Base-by-base conservation (phyloP, 2,888 invertebrate genomes). In the Netelia fuscicornis region DNA sequence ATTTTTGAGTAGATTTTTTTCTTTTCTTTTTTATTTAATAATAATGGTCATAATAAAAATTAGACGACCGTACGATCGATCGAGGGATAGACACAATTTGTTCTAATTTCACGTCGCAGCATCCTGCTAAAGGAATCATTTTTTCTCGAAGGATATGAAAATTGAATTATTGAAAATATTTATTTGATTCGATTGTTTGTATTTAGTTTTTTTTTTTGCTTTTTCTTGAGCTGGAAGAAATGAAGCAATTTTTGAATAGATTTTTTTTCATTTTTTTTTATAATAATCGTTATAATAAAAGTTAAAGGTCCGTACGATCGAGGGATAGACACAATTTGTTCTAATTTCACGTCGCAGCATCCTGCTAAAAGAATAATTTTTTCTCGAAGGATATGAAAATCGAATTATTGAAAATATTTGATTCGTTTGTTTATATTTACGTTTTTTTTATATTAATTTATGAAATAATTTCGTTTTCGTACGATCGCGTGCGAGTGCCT, bases 51-150 rank as follows among this genome's bases (percentile, higher is more conserved):
- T 0, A 17, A 17, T 17, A 17, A 17, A 17, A 17, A 0, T 17
- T 17, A 17, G 0, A 17, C 0, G 17, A 0, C n/a, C n/a, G 30
- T 25, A 9, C n/a, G 42, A 30, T 65, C n/a, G 42, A 30, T 65
- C 30, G 42, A n/a, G 13, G 13, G 65, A 48, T 65, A 30, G 5
- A 2, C 10, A n/a, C n/a, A 30, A 25, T 62, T 30, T 0, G 84
- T 83, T 82, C 85, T 80, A 76, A 81, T 60, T 25, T 76, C 42
- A 44, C 37, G 44, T 37, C 64, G 60, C 83, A 81, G 85, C 68
- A 17, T 65, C 48, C 23, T 82, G 25, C 67, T 68, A 30, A 30
- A 30, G 5, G 0, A 30, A 30, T 30, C 0, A 30, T 30, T 30
- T 5, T 3, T 30, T 17, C 30, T 30, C 3, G 5, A 0, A 30